Conservation (phyloP, 2,113 vertebrate genomes). For the Pygoscelis adeliae region DNA sequence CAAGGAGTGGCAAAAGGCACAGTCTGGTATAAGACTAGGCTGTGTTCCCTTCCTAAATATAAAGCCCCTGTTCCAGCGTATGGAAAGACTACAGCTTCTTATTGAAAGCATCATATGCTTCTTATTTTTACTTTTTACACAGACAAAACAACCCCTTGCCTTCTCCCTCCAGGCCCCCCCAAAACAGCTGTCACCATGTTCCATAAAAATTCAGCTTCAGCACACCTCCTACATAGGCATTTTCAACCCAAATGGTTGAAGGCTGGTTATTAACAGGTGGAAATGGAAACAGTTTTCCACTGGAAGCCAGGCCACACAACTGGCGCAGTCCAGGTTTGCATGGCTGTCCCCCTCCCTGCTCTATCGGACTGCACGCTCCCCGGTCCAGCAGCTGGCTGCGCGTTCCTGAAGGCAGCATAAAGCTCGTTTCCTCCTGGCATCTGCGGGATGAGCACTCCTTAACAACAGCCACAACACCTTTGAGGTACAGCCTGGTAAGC, state of each 20-base stretch:
- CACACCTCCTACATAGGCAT: not conserved
- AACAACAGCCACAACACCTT: not conserved
- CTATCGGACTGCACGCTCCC: fast-evolving
- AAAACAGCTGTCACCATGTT: not conserved
- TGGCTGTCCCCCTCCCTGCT: not conserved
- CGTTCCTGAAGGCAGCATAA: not conserved
- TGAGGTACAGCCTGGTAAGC: constrained; percentile 22
- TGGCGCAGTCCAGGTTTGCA: not conserved
- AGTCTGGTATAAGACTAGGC: not conserved
- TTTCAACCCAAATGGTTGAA: not conserved
- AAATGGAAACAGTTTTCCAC: not conserved
- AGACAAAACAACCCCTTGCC: not conserved
- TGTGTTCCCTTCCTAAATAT: constrained; percentile 24
- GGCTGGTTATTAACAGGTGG: not conserved
- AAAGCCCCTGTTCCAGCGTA: not conserved
- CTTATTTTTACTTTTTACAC: constrained; percentile 3
- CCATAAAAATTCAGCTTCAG: not conserved
- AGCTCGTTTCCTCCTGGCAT: not conserved
- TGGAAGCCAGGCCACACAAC: not conserved
- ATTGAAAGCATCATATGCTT: not conserved
- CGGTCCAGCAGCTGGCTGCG: fast-evolving
- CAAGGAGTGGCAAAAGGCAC: constrained; percentile 38
- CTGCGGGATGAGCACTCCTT: not conserved
- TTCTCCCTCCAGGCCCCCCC: not conserved
- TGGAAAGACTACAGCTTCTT: not conserved